Percentiles rank a stretch among this genome's conserved stretches.
Conservation (phyloP, 2,113 vertebrate genomes). For the Fulica atra region DNA sequence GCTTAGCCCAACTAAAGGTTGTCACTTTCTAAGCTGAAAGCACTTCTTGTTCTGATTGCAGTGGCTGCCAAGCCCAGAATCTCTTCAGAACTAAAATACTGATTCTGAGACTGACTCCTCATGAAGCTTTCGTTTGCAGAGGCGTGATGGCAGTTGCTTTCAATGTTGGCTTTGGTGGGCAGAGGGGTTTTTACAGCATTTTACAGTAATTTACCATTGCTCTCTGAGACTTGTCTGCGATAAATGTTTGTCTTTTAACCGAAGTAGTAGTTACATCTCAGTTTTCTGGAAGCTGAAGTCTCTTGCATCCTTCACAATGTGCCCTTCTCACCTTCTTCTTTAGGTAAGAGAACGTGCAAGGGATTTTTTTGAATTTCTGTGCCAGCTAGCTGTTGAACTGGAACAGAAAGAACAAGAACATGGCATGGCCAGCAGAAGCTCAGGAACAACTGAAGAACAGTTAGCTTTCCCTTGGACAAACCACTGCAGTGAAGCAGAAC, state of each 20-base stretch:
- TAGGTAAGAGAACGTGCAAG: slow-evolving; percentile 88
- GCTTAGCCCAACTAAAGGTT: neutral
- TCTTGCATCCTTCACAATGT: neutral
- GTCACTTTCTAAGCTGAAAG: neutral
- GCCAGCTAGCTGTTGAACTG: slow-evolving; percentile 76
- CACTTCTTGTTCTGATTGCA: neutral
- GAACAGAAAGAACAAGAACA: neutral
- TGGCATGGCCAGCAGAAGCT: neutral
- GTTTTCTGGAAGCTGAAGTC: neutral
- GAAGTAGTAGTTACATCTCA: neutral
- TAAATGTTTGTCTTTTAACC: neutral
- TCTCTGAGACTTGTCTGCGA: neutral
- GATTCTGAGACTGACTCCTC: neutral
- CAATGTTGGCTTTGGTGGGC: neutral
- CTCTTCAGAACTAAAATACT: neutral
- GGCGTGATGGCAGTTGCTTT: neutral
- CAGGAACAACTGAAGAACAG: slow-evolving; percentile 32
- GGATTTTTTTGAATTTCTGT: slow-evolving; percentile 88
- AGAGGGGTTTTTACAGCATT: neutral
- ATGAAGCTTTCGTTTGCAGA: neutral
- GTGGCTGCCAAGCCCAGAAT: neutral
- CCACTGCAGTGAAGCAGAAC: neutral
- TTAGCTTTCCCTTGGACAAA: slow-evolving; percentile 51
- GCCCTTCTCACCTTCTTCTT: neutral
- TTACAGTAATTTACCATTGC: neutral